phyloP scores from a whole-genome alignment of 2,797 vertebrate genomes.

The Toxotes lorentzi region DNA sequence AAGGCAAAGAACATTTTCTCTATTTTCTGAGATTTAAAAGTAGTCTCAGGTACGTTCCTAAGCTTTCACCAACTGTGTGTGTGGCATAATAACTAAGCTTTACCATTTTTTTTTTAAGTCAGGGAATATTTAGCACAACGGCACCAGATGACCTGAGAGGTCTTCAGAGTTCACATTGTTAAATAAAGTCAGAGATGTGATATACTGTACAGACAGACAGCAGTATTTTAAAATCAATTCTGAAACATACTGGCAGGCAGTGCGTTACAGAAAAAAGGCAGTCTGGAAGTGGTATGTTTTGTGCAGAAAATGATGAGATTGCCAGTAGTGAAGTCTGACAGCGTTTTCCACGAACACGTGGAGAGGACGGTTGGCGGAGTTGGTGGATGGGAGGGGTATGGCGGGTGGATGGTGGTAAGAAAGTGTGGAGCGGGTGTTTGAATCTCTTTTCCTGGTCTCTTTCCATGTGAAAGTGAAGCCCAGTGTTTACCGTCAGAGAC shows the following conservation, averaged over 20 bases:
- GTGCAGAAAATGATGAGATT: constrained; percentile 28
- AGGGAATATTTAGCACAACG: constrained; percentile 9
- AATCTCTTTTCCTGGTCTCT: constrained; percentile 61
- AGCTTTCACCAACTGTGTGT: not conserved
- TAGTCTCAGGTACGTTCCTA: not conserved
- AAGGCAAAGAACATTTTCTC: constrained; percentile 6
- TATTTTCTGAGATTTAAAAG: constrained; percentile 16
- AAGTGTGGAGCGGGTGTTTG: constrained; percentile 62
- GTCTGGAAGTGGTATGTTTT: constrained; percentile 39
- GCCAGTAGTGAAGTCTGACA: constrained; percentile 44
- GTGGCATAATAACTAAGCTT: not conserved
- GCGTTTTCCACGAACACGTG: constrained; percentile 48
- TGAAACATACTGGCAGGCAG: constrained; percentile 4
- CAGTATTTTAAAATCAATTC: constrained; percentile 33
- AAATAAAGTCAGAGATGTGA: constrained; percentile 15
- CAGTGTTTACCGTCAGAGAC: constrained; percentile 79
- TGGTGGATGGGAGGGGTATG: constrained; percentile 12
- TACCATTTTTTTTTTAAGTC: not conserved
- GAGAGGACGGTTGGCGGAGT: constrained; percentile 27
- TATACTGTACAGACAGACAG: constrained; percentile 6
- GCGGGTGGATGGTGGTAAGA: constrained; percentile 39
- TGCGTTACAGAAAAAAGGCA: not conserved
- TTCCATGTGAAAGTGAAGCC: constrained; percentile 73
- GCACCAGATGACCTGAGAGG: constrained; percentile 14
- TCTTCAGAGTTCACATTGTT: constrained; percentile 20